phyloP scores from a whole-genome alignment of 2,113 vertebrate genomes.

The Hucho hucho region DNA sequence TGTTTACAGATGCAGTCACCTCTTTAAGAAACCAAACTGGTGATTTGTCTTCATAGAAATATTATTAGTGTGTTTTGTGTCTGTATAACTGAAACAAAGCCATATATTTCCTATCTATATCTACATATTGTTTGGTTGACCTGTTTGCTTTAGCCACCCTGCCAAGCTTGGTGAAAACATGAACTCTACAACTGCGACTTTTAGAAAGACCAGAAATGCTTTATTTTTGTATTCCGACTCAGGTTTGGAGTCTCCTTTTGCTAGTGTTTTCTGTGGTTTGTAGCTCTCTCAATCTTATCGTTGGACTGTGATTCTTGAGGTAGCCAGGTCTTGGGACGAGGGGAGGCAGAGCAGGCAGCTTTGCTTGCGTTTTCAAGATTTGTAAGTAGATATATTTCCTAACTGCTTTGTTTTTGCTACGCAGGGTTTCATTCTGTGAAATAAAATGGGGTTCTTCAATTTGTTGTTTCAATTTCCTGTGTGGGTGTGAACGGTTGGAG shows the following conservation, averaged over 20 bases:
- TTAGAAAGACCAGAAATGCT: slow-evolving; percentile 62
- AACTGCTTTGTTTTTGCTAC: slow-evolving; percentile 62
- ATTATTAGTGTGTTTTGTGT: slow-evolving; percentile 49
- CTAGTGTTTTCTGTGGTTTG: slow-evolving; percentile 49
- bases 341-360: slow-evolving; percentile 44
- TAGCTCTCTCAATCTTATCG: slow-evolving; percentile 27
- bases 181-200: slow-evolving; percentile 48
- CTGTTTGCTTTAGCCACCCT: slow-evolving; percentile 59
- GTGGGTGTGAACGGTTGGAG: slow-evolving; percentile 17
- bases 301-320: slow-evolving; percentile 49
- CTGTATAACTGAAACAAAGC: slow-evolving; percentile 65
- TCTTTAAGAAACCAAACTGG: slow-evolving; percentile 66
- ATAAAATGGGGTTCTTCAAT: slow-evolving; percentile 47
- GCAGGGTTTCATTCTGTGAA: slow-evolving; percentile 54
- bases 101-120: slow-evolving; percentile 49
- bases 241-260: slow-evolving; percentile 74
- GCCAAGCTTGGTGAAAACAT: slow-evolving; percentile 55
- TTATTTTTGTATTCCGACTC: slow-evolving; percentile 81
- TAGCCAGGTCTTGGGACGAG: too few species aligned
- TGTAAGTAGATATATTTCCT: slow-evolving; percentile 38
- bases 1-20: slow-evolving; percentile 61
- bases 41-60: slow-evolving; percentile 44
- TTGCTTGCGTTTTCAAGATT: slow-evolving; percentile 58
- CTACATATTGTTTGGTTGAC: slow-evolving; percentile 43
- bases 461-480: slow-evolving; percentile 28